Base-by-base conservation (phyloP, 2,797 vertebrate species). In the Telmatherina bonti region DNA sequence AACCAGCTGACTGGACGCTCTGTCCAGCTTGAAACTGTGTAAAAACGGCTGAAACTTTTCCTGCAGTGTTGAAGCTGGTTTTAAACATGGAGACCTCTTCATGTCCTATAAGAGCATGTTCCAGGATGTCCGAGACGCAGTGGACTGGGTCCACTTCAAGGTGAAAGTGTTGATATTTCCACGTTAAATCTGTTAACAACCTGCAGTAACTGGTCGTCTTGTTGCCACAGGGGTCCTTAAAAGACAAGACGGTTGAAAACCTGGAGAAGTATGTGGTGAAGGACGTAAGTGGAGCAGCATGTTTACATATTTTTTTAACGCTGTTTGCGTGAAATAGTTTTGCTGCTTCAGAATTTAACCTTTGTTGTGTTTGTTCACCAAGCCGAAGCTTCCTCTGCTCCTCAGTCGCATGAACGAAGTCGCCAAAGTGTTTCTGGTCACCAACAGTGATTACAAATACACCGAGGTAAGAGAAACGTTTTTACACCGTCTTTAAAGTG, bases 101-200 rank as follows among this genome's bases (percentile, higher is more conserved):
- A 99, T 99, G 98, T 99, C 97, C 82, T 99, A 97, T 88, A 96
- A 97, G 91, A 99, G 98, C 86, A 99, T 99, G 98, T 99, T 99
- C 94, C 97, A 99, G 92, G 98, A 99, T 43, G 96, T 99, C 66
- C 94, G 97, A 67, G 98, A 99, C 33, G 97, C 98, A 16, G 97
- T 99, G 18, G 97, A 99, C 92, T 99, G 97, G 97, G 97, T 99
- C 88, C 98, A 99, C 93, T 99, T 98, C 90, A 98, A 99, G 97
- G 98, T 97, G 53, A 60, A n/a, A n/a, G n/a, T n/a, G n/a, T n/a
- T n/a, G n/a, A n/a, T n/a, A n/a, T n/a, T n/a, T n/a, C n/a, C n/a
- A n/a, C n/a, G n/a, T n/a, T n/a, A n/a, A n/a, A n/a, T n/a, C n/a
- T n/a, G n/a, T n/a, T n/a, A n/a, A n/a, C n/a, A n/a, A n/a, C n/a